Evolutionary conservation across 2,797 vertebrate species (phyloP), one percentile per base, ranked within the genome.

Genomic region (Luscinia megarhynchos): DNA sequence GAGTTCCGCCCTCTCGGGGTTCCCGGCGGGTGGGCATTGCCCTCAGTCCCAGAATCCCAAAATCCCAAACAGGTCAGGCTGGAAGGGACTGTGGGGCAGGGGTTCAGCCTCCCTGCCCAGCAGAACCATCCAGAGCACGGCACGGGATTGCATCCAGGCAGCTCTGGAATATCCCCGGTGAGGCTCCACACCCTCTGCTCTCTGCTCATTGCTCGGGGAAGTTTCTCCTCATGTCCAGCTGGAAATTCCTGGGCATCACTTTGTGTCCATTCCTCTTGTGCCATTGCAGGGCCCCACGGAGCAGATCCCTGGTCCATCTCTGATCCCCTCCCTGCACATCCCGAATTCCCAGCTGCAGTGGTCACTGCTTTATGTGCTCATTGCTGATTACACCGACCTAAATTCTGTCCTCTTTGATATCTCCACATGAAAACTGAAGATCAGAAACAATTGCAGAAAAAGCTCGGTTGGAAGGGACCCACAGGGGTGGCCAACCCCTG

Each of bases 311-410:
- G 36, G 7, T 23, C 51, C 36, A 0, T 17, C 16, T 16, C 36
- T n/a, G 66, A 5, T 10, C 6, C 6, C 7, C 27, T 46, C 40
- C 46, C 38, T 29, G 38, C 62, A 22, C 27, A 11, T 10, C 29
- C 53, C 3, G 23, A 12, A 22, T 38, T 32, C 48, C 54, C 48
- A n/a, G 11, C n/a, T 48, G 59, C 34, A 5, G 10, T 10, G 29
- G 29, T 23, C 59, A 10, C 41, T 55, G 2, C 3, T 26, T 22
- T 3, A 3, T 1, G 51, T 9, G 58, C 3, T 4, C 2, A 0
- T 2, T 22, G 62, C 45, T 22, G 48, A 2, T 34, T 9, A 0
- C 40, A 0, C 11, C 7, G 4, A 12, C 21, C 15, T 9, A 1
- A 41, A 19, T 19, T 9, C 53, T 20, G 30, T 8, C 26, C 38